Percentiles rank a stretch among this genome's conserved stretches.
These are phyloP conservation scores for Patella vulgata DNA, from an alignment of 1,140 invertebrate species.

Conservation along the genomic window DNA sequence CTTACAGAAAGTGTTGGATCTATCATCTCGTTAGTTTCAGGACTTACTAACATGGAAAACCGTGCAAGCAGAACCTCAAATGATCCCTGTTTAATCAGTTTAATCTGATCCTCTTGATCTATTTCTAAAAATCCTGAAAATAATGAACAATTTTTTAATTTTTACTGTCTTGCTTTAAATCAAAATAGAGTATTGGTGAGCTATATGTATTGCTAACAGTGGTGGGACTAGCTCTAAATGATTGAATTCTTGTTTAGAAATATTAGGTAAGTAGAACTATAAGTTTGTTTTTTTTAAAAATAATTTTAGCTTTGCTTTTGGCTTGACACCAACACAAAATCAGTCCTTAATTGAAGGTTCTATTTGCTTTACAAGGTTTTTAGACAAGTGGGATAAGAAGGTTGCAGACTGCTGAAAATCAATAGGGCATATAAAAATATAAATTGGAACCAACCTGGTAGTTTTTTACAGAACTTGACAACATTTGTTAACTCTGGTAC, in stretches of 20 bases:
- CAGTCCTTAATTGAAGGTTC: no score
- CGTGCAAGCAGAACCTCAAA: slow-evolving; percentile 64
- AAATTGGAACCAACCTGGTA: slow-evolving; percentile 73
- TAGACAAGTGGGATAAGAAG: no score
- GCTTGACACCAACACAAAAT: no score
- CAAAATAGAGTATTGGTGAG: no score
- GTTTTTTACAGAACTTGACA: slow-evolving; percentile 96
- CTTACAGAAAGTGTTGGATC: slow-evolving; percentile 59
- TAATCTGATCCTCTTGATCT: slow-evolving; percentile 96
- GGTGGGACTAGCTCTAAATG: not conserved
- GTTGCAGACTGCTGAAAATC: no score
- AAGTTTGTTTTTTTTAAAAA: no score
- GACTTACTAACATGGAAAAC: slow-evolving; percentile 60
- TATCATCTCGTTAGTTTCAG: slow-evolving; percentile 55
- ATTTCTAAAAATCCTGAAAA: slow-evolving; percentile 85
- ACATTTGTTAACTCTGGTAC: slow-evolving; percentile 93
- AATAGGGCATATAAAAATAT: not conserved
- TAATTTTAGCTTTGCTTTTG: no score
- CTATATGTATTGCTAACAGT: not conserved
- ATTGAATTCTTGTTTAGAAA: no score
- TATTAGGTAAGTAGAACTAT: no score
- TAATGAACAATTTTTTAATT: slow-evolving; percentile 9
- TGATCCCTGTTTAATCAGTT: slow-evolving; percentile 84
- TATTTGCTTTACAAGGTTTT: no score
- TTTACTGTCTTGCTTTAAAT: not conserved